These are phyloP conservation scores for Sclerurus mexicanus DNA, from an alignment of 2,113 vertebrate species.

Conservation along the genomic window DNA sequence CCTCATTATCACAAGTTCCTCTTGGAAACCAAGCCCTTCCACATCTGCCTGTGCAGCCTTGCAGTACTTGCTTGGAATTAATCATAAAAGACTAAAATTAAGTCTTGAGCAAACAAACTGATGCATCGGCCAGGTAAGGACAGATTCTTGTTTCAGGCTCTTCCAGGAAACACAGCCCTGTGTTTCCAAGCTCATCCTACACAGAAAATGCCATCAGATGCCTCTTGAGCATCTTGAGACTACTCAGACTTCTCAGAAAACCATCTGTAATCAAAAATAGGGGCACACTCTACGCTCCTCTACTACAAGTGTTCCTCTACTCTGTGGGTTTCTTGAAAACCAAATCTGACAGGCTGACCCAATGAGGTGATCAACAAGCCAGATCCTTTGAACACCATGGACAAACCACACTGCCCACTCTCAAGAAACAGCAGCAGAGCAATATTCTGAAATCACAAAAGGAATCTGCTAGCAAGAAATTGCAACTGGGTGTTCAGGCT, in stretches of 20 bases:
- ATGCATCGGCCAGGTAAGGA: neutral
- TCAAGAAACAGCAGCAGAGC: neutral
- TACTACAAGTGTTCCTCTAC: neutral
- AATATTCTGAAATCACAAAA: neutral
- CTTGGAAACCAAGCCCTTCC: neutral
- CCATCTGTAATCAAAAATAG: neutral
- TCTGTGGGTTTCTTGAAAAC: neutral
- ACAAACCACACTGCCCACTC: neutral
- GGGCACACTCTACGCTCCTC: neutral
- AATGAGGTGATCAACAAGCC: neutral
- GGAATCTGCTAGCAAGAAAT: neutral
- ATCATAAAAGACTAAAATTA: neutral
- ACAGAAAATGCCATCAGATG: neutral
- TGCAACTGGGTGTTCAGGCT: neutral
- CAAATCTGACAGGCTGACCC: neutral
- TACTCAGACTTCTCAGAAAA: neutral
- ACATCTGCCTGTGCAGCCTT: neutral
- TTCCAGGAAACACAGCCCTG: neutral
- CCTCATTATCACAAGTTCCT: neutral
- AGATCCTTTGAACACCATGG: neutral
- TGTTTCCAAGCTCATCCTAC: neutral
- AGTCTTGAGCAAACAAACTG: neutral
- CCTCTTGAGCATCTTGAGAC: neutral
- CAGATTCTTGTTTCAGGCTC: neutral
- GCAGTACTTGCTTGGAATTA: neutral